Evolutionary conservation across 1,140 invertebrate species (phyloP).

Genomic region (Meloidogyne chitwoodi): DNA sequence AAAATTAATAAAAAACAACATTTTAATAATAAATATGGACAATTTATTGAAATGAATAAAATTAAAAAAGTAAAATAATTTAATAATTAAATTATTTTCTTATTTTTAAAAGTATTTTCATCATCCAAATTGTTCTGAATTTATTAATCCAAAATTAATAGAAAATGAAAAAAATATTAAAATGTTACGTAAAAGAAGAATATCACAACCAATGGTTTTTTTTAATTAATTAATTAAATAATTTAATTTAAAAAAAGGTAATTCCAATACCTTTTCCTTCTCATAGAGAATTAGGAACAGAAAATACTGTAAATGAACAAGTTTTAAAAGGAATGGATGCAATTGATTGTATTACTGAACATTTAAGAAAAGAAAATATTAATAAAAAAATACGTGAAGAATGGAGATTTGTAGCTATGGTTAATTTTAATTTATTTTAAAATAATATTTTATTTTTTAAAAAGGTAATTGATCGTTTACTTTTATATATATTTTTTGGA

Average conservation of each 20-base stretch:
- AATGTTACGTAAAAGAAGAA: not conserved
- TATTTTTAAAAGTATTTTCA: conserved; percentile 6
- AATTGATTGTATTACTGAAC: conserved; percentile 28
- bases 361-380: conserved; percentile 24
- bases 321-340: conserved; percentile 16
- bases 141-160: not conserved
- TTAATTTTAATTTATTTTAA: not conserved
- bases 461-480: conserved; percentile 11
- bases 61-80: not conserved
- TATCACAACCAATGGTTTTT: not conserved
- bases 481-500: conserved; percentile 79
- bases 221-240: not conserved
- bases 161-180: not conserved
- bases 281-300: conserved; percentile 11
- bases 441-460: not conserved
- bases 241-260: not conserved
- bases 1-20: not conserved
- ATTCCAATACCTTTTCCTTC: conserved; percentile 3
- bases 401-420: conserved; percentile 76
- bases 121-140: conserved; percentile 18
- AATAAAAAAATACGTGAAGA: conserved; percentile 75
- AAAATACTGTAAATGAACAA: conserved; percentile 7
- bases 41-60: not conserved
- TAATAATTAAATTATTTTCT: not conserved
- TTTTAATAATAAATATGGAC: not conserved